Evolutionary conservation across 2,797 vertebrate species (phyloP), one percentile per base, ranked within the genome.

Genomic region (Oreonectes daqikongensis): DNA sequence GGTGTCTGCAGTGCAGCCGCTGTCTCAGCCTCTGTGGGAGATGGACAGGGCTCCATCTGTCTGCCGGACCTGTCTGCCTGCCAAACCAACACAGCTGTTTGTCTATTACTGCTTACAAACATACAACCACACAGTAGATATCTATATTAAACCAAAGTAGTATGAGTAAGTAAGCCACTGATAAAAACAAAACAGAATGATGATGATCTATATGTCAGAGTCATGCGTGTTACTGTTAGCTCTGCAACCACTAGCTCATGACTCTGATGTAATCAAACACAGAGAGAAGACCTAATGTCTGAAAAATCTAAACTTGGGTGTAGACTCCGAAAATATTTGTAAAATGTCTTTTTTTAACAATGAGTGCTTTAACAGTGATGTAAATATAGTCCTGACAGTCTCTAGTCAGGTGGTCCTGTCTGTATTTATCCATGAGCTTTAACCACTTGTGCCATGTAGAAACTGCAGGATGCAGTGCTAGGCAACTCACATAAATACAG

Each of bases 1-100:
- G 87, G 81, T 80, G 87, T 90, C 91, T 91, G 89, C 83, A 90
- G 87, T 86, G 77, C 90, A 90, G 90, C 85, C 86, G 84, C 86
- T 80, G 85, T 87, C 88, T 90, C 86, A 82, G 30, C 7, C 79
- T 75, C 72, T 42, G 53, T 76, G 68, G 59, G 80, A 78, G 75
- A 78, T 67, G 22, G 50, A 70, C 53, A 66, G 85, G 81, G 80
- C 81, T 69, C 65, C 53, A 46, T 72, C 77, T 68, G 77, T 79
- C 63, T 71, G 63, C 81, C 63, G 72, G 46, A 76, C 69, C 66
- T 35, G 22, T 79, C 69, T 48, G 28, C 50, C 26, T 42, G 55
- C 69, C 81, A 60, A 66, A 76, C 55, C 68, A 74, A 52, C 63
- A 76, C 63, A 72, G 55, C 72, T 53, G 50, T 35, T 30, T 46